Base-by-base conservation (phyloP, 2,113 vertebrate genomes). In the Indri indri region DNA sequence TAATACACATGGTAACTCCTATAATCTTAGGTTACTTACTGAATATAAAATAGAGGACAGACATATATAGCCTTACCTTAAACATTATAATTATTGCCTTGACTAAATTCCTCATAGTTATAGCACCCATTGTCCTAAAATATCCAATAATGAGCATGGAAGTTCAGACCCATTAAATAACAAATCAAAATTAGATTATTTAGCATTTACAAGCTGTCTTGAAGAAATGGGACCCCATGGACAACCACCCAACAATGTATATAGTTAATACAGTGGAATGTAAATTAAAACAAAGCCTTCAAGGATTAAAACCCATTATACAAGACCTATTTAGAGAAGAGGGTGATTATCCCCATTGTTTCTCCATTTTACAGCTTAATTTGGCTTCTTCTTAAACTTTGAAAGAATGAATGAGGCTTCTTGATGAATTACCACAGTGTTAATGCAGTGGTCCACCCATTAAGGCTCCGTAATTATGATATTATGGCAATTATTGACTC, bases 101-200 rank as follows among this genome's bases (percentile, higher is more conserved):
- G 68, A 66, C 37, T 84, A 77, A 57, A 76, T 76, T 76, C 61
- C 25, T 25, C 61, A 77, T 54, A 22, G 57, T 83, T 47, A 65
- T 32, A 84, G 30, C 25, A 66, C 17, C 91, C 27, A 74, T 89
- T 82, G 45, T 23, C n/a, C 37, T 89, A 74, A 89, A 83, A 65
- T 65, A 83, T 42, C 42, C 37, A 83, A 66, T 57, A 45, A 37
- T 76, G 32, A 68, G 8, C 23, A 84, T 76, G 57, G 47, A 87
- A 65, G 65, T 61, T 79, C 52, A 54, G 57, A 90, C 22, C 8
- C 42, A 81, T n/a, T 86, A 84, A 82, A 22, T 68, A 85, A 82
- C 42, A 85, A 76, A 88, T 92, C 50, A 92, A 95, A 90, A 79
- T 89, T 74, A 88, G 42, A 71, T 88, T 73, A 87, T 76, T 95